Evolutionary conservation across 1,140 invertebrate genomes (phyloP), one percentile per base, ranked within the genome.

Genomic region (Monochamus saltuarius): DNA sequence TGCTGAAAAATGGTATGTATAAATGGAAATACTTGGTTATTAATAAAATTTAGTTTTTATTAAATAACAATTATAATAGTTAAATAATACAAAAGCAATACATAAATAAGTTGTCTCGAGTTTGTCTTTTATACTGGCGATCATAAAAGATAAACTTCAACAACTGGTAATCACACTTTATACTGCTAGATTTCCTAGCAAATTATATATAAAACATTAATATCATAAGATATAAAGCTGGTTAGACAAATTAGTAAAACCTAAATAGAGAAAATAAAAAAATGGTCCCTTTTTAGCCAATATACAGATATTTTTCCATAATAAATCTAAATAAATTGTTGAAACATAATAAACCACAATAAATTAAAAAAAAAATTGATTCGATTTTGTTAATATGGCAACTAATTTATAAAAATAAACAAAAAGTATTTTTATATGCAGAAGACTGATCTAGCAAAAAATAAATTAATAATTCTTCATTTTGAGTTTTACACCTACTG

Each of bases 11-110:
- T 16, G 11, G 2, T 40, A 40, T 3, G 8, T 3, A 40, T 8
- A 40, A 14, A 14, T 40, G 14, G 11, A 40, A 53, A 53, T 16
- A 55, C 36, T 17, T 29, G 10, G 16, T 7, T 7, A 47, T 61
- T 68, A 70, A 70, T 70, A 67, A 68, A 72, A 72, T 70, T 72
- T 68, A 72, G 70, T 70, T 72, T 68, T 68, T 67, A 70, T 68
- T 70, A 66, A 66, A 65, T 65, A 64, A 67, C 62, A 67, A 64
- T 57, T 53, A 60, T 57, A 37, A 61, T 57, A 70, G 66, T 70
- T 69, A 63, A 67, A 69, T 69, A 65, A 69, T 69, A 69, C 68
- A 72, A 70, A 69, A 70, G 70, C 67, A 65, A 64, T 67, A 71
- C 67, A 71, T 66, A 61, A 61, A 67, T 53, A 61, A 69, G 47